Evolutionary conservation across 2,888 invertebrate species (phyloP), one percentile per base, ranked within the genome.

Genomic region (Muschampia staudingeri): DNA sequence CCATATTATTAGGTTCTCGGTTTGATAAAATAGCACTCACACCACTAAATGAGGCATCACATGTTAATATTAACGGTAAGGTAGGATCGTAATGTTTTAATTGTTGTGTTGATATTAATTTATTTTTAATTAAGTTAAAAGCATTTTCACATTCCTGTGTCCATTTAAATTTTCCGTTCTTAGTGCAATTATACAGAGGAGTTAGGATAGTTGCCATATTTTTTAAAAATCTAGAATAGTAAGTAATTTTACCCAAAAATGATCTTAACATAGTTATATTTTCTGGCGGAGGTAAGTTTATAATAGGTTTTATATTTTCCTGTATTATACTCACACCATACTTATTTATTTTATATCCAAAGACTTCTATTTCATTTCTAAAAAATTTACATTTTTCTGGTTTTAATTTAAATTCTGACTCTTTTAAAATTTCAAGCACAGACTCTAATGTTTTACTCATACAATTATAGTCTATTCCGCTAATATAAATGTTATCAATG

Each of bases 191-290:
- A 19, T 56, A 56, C 9, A 56, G 19, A 19, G 56, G 56, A 6
- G 56, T n/a, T 56, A 56, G 16, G 6, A 56, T 56, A 3, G 19
- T 19, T n/a, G 56, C 56, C 56, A 56, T 56, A n/a, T 56, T 19
- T 56, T 56, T 56, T 56, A 56, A 56, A 3, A 56, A 56, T 56
- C 56, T 56, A 19, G 56, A 56, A n/a, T 56, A 56, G 9, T 56
- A 56, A 19, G 56, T 56, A 9, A 56, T n/a, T 56, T 56, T 56
- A n/a, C 56, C 56, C 16, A 56, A n/a, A 9, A 56, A 56, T 2
- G 56, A 56, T 9, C 16, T 56, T 56, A 56, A 56, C 56, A 56
- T 16, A 19, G 56, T 56, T 19, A 56, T 56, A 56, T 56, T 56
- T 56, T 16, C 8, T 8, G 56, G 56, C 19, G 16, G 19, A 3